phyloP scores from a whole-genome alignment of 2,113 vertebrate species.

The Nothocercus nigrocapillus region DNA sequence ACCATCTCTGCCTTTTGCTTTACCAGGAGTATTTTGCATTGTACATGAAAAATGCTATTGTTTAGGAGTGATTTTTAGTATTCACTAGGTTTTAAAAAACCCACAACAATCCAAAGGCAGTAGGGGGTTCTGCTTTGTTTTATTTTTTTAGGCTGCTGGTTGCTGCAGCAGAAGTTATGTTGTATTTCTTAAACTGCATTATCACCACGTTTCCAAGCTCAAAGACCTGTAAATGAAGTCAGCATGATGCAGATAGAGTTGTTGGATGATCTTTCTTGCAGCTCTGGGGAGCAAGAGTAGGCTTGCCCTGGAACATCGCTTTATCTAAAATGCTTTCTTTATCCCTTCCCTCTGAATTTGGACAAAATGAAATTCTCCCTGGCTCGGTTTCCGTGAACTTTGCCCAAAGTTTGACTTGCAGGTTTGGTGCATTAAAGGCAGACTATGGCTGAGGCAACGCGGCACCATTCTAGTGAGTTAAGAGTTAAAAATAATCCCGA shows the following conservation, averaged over 20 bases:
- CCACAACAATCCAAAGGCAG: too few species aligned
- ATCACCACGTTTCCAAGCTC: conserved; percentile 66
- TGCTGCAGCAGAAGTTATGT: conserved; percentile 55
- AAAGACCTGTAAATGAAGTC: conserved; percentile 83
- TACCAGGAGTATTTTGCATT: neutral
- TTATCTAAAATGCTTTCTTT: conserved; percentile 29
- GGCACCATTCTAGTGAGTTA: neutral
- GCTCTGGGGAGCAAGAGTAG: conserved; percentile 70
- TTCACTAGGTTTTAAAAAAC: neutral
- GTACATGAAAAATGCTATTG: neutral
- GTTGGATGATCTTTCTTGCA: conserved; percentile 63
- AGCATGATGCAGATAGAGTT: conserved; percentile 72
- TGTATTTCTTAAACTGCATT: conserved; percentile 76
- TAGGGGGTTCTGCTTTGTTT: neutral
- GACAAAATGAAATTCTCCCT: neutral
- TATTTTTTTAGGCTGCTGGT: conserved; percentile 6
- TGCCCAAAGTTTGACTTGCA: neutral
- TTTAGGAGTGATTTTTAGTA: neutral
- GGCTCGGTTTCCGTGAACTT: neutral
- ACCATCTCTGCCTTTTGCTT: neutral
- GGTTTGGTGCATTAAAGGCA: neutral
- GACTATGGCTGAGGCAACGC: accelerated
- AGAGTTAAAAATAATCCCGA: conserved; percentile 53
- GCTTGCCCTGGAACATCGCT: conserved; percentile 71
- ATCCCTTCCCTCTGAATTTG: neutral